Evolutionary conservation across 2,113 vertebrate genomes (phyloP), one percentile per base, ranked within the genome.

Genomic region (Phalacrocorax brasilianus): DNA sequence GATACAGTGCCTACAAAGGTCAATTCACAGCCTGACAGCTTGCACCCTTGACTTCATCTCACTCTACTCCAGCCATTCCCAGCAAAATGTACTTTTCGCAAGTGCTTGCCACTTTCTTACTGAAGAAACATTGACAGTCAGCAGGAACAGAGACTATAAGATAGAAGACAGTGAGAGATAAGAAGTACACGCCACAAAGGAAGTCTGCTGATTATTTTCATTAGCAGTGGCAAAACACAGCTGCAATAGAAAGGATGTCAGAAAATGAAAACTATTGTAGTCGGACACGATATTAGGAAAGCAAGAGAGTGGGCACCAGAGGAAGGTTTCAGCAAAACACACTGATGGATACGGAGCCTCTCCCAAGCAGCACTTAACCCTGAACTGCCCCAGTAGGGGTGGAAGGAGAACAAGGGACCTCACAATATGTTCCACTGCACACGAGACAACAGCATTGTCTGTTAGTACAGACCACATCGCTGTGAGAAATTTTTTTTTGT

Each of bases 201-300:
- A 24, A 84, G 3, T 3, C 44, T 38, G 40, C 44, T n/a, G n/a
- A 49, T 62, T 85, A 73, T 88, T 88, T 82, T 90, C 53, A 70
- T 33, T 65, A 91, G 53, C 58, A 53, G 8, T 27, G 9, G 67
- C 42, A 85, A 90, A 80, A 83, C 58, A 72, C 40, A 90, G 53
- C 42, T 88, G 72, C 38, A 76, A 32, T 7, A 73, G 30, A 63
- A 81, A 59, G 14, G 9, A 58, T 12, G 18, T 27, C 33, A 55
- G 61, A 78, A 76, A 73, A 45, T 19, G 6, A 88, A 65, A 27
- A 45, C 49, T 62, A 30, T 32, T 33, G 15, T 55, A 71, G 42
- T 21, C 8, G 23, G 14, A 74, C 5, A 12, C 1, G 0, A 2
- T 38, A 63, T 2, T n/a, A 42, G 10, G 28, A 58, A 88, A 77